phyloP scores from a whole-genome alignment of 2,113 vertebrate genomes.

The Leiothrix lutea region DNA sequence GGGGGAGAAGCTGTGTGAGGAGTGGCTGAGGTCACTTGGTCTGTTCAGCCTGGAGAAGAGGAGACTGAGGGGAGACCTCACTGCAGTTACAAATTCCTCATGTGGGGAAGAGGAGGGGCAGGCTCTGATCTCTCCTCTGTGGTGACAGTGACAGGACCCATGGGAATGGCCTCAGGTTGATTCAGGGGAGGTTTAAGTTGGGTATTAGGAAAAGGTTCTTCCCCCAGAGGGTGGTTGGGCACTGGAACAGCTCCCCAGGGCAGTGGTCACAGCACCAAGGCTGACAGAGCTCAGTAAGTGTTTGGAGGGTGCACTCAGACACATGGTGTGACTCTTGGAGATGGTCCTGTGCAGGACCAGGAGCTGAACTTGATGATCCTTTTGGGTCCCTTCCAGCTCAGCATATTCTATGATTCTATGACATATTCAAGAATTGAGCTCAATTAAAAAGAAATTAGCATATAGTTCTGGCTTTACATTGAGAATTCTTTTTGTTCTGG shows the following conservation, averaged over 20 bases:
- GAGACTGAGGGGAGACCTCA: neutral
- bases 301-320: accelerated
- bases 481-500: neutral
- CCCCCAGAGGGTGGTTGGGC: neutral
- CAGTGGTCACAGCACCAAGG: neutral
- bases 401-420: neutral
- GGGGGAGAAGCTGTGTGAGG: accelerated
- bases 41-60: neutral
- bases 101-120: neutral
- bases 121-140: neutral
- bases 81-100: accelerated
- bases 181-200: neutral
- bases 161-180: neutral
- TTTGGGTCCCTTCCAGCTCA: neutral
- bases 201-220: neutral
- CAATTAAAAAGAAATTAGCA: neutral
- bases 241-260: neutral
- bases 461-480: neutral
- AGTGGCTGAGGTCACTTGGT: neutral
- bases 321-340: no score
- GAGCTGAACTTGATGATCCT: accelerated
- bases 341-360: neutral
- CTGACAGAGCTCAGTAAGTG: accelerated
- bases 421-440: neutral
- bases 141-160: neutral